Evolutionary conservation across 2,113 vertebrate genomes (phyloP), one percentile per base, ranked within the genome.

Genomic region (Oplegnathus fasciatus): DNA sequence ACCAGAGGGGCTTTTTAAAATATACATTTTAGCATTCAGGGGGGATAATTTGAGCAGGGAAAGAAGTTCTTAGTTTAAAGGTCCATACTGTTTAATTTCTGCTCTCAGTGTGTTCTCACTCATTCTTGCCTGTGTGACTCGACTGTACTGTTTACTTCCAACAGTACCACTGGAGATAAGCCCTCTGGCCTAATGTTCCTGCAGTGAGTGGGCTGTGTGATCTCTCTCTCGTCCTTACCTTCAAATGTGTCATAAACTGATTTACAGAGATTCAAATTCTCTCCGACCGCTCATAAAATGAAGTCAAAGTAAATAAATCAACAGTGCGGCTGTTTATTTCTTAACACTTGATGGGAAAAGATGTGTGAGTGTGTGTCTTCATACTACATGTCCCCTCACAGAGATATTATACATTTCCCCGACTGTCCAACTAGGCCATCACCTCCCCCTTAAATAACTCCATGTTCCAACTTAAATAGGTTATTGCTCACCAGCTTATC

Each of bases 151-250:
- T 72, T 88, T 75, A 67, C 78, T 78, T 85, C 22, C 42, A 77
- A 70, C 66, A 40, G 52, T 5, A 52, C 26, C 64, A 44, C 58
- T 17, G 42, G 54, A 87, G 76, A 85, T 37, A 30, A 81, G 52
- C 61, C 73, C 80, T 82, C 42, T 79, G 73, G 79, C 82, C 65
- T 46, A 54, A 80, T 6, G 65, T 55, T 69, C 74, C 77, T 61
- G 71, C 85, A 80, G 74, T 40, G 86, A 62, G 84, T 83, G 77
- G 83, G 86, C 78, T 40, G 69, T 61, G 77, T 70, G 73, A 85
- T 85, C 58, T 20, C 48, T 24, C 66, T 26, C 46, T 76, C 52
- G 68, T 66, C 65, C 28, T 74, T 52, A 66, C 40, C 67, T 69
- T 42, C 67, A 60, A 65, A 70, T 64, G 73, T 78, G 80, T 46